Evolutionary conservation across 2,797 vertebrate genomes (phyloP).

Genomic region (Helicolenus hilgendorfi): DNA sequence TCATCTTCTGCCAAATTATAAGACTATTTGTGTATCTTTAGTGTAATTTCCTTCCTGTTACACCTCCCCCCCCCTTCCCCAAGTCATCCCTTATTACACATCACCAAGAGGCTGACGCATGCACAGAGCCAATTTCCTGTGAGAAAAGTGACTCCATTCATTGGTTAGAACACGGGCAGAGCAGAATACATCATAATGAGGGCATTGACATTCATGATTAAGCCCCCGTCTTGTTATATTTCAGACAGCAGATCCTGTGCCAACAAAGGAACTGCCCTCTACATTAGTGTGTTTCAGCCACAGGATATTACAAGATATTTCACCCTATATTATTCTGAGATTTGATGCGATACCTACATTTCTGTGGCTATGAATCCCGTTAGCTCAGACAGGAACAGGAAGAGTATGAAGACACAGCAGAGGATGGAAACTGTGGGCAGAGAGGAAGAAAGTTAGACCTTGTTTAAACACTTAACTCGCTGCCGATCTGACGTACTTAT

Average conservation of each 20-base stretch:
- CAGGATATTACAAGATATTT: slow-evolving; percentile 40
- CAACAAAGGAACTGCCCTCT: not conserved
- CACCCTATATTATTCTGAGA: not conserved
- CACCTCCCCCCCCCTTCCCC: slow-evolving; percentile 9
- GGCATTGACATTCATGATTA: slow-evolving; percentile 42
- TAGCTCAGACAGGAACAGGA: slow-evolving; percentile 99
- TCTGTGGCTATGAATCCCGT: slow-evolving; percentile 99
- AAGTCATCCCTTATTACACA: slow-evolving; percentile 62
- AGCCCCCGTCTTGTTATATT: slow-evolving; percentile 22
- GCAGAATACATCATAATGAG: slow-evolving; percentile 50
- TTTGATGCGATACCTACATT: slow-evolving; percentile 92
- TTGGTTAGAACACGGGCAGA: slow-evolving; percentile 37
- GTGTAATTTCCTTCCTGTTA: slow-evolving; percentile 73
- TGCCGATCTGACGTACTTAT: not conserved
- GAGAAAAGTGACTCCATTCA: slow-evolving; percentile 49
- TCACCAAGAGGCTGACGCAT: slow-evolving; percentile 69
- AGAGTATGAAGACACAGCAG: slow-evolving; percentile 99
- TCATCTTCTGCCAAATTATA: slow-evolving; percentile 24
- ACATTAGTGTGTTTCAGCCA: not conserved
- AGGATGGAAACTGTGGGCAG: slow-evolving; percentile 96
- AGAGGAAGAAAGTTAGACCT: slow-evolving; percentile 49
- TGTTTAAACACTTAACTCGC: not conserved
- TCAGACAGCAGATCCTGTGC: not conserved
- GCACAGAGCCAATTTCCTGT: slow-evolving; percentile 80
- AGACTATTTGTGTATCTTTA: slow-evolving; percentile 27